Evolutionary conservation across 2,797 vertebrate genomes (phyloP).

Genomic region (Antrozous pallidus): DNA sequence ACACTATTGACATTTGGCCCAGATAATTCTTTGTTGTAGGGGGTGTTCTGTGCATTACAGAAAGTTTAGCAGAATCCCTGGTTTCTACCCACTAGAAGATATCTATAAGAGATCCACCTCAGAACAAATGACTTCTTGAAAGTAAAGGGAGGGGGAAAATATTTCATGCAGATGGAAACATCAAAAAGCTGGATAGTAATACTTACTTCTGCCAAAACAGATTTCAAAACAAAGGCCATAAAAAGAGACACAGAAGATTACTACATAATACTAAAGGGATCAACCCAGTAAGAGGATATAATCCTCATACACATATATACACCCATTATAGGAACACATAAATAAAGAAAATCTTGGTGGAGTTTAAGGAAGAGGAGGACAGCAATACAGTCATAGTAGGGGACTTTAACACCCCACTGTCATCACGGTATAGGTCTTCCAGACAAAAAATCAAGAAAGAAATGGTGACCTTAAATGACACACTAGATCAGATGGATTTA

Average conservation of each 20-base stretch:
- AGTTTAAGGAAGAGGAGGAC: not conserved
- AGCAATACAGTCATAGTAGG: not conserved
- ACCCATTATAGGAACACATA: not conserved
- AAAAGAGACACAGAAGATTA: not conserved
- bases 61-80: not conserved
- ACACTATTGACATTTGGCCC: not conserved
- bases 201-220: not conserved
- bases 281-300: not conserved
- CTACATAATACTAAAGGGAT: not conserved
- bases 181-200: not conserved
- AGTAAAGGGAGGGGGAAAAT: not conserved
- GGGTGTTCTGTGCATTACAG: not conserved
- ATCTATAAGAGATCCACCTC: not conserved
- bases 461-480: not conserved
- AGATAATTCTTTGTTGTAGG: not conserved
- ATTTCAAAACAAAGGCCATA: not conserved
- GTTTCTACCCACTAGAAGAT: not conserved
- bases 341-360: not conserved
- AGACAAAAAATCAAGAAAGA: not conserved
- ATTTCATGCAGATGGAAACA: not conserved
- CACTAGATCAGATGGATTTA: not conserved
- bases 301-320: not conserved
- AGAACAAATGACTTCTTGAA: not conserved
- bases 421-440: not conserved
- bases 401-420: not conserved